Percentiles rank a stretch among this genome's conserved stretches.
phyloP scores from a whole-genome alignment of 2,888 invertebrate genomes.

The Caenorhabditis sp. region DNA sequence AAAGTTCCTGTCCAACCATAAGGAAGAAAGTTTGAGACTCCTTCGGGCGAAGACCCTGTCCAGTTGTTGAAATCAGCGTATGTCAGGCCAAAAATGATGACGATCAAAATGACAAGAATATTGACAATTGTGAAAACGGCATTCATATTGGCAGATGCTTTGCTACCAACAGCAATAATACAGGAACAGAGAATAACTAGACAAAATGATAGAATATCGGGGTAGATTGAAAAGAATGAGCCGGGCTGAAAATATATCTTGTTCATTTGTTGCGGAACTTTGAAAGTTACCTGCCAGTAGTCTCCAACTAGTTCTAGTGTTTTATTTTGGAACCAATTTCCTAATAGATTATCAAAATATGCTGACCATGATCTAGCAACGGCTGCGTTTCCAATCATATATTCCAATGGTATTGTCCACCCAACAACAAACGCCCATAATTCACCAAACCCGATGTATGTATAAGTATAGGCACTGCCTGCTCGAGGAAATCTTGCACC shows the following conservation, averaged over 20 bases:
- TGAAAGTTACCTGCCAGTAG: constrained; percentile 16
- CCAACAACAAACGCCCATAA: constrained; percentile 85
- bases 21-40: constrained; percentile 34
- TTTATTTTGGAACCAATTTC: constrained; percentile 63
- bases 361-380: constrained; percentile 73
- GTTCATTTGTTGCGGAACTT: too few relatives aligned
- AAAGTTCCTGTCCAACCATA: constrained; percentile 40
- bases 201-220: constrained; percentile 70
- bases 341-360: constrained; percentile 72
- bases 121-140: constrained; percentile 68
- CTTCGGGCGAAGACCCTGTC: constrained; percentile 2
- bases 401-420: constrained; percentile 76
- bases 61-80: constrained; percentile 26
- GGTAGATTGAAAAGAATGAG: constrained; percentile 63
- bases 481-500: constrained; percentile 81
- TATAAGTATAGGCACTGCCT: constrained; percentile 81
- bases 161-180: constrained; percentile 72
- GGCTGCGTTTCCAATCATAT: constrained; percentile 78
- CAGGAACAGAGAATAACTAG: constrained; percentile 68
- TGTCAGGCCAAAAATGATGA: constrained; percentile 15
- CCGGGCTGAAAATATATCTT: too few relatives aligned
- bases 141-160: constrained; percentile 71
- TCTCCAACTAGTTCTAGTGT: constrained; percentile 65
- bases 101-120: constrained; percentile 24
- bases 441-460: constrained; percentile 93